phyloP scores from a whole-genome alignment of 2,113 vertebrate species.

The Oreochromis niloticus region DNA sequence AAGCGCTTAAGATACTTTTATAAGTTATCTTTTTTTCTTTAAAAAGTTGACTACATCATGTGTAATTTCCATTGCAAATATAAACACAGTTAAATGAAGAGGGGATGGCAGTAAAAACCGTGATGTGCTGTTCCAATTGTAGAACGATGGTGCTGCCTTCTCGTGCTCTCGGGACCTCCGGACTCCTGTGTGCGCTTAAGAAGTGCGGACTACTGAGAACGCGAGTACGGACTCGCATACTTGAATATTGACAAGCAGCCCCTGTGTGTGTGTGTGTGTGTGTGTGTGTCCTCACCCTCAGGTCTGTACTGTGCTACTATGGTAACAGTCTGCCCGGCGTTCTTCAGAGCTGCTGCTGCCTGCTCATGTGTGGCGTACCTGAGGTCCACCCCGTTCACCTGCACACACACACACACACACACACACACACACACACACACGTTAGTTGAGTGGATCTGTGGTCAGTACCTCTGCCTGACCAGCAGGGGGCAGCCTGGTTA shows the following conservation, averaged over 20 bases:
- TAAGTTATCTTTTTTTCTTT: rapidly evolving
- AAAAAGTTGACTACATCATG: neutral
- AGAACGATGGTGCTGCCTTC: rapidly evolving
- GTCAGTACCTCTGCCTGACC: too few species aligned
- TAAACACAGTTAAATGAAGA: rapidly evolving
- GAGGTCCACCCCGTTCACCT: slow-evolving; percentile 65
- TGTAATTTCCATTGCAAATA: rapidly evolving
- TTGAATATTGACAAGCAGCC: neutral
- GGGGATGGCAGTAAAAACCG: neutral
- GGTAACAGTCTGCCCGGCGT: slow-evolving; percentile 52
- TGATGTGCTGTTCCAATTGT: neutral
- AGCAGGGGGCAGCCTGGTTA: too few species aligned
- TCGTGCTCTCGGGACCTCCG: rapidly evolving
- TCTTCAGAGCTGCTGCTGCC: slow-evolving; percentile 58
- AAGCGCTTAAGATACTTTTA: neutral
- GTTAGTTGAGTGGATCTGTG: too few species aligned
- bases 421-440: neutral
- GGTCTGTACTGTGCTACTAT: slow-evolving; percentile 62
- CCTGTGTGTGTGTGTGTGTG: neutral
- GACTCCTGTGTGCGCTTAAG: rapidly evolving
- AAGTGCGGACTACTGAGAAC: neutral
- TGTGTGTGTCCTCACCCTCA: slow-evolving; percentile 24
- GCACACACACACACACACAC: too few species aligned
- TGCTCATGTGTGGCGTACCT: slow-evolving; percentile 59
- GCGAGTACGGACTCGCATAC: rapidly evolving